A percentile compares a stretch with the other conserved stretches of the same genome.
Evolutionary conservation across 2,888 invertebrate species (phyloP).

Genomic region (Volucella zonaria): DNA sequence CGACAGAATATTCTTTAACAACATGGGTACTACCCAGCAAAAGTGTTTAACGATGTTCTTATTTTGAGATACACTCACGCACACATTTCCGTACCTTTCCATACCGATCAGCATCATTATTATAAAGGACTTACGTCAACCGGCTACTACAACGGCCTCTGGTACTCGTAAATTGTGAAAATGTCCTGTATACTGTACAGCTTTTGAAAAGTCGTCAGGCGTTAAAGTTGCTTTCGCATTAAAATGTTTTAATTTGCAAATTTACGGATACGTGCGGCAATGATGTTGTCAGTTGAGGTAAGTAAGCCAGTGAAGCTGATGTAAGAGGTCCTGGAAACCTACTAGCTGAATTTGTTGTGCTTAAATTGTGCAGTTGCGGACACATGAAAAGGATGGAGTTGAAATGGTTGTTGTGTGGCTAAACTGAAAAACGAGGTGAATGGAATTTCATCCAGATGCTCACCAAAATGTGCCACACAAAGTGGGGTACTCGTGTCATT

Average conservation of each 20-base stretch:
- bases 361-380: too few species aligned
- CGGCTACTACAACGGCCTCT: not conserved
- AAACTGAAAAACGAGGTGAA: not conserved
- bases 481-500: slow-evolving; percentile 2
- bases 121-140: slow-evolving; percentile 43
- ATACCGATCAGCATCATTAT: slow-evolving; percentile 39
- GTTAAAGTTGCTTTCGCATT: slow-evolving; percentile 40
- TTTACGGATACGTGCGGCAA: not conserved
- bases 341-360: too few species aligned
- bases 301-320: too few species aligned
- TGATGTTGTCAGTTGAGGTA: not conserved
- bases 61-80: slow-evolving; percentile 16
- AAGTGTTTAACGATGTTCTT: slow-evolving; percentile 41
- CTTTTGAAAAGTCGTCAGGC: slow-evolving; percentile 31
- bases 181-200: slow-evolving; percentile 1
- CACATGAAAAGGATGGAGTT: slow-evolving; percentile 1
- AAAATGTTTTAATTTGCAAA: slow-evolving; percentile 39
- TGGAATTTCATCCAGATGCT: not conserved
- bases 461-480: not conserved
- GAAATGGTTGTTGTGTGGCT: too few species aligned
- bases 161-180: slow-evolving; percentile 6
- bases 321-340: too few species aligned
- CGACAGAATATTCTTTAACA: slow-evolving; percentile 58
- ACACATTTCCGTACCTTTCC: slow-evolving; percentile 6
- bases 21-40: slow-evolving; percentile 32